A percentile compares a stretch with the other conserved stretches of the same genome.
These are phyloP conservation scores for Philypnodon macrostomus DNA, from an alignment of 2,797 vertebrate genomes.

Conservation along the genomic window DNA sequence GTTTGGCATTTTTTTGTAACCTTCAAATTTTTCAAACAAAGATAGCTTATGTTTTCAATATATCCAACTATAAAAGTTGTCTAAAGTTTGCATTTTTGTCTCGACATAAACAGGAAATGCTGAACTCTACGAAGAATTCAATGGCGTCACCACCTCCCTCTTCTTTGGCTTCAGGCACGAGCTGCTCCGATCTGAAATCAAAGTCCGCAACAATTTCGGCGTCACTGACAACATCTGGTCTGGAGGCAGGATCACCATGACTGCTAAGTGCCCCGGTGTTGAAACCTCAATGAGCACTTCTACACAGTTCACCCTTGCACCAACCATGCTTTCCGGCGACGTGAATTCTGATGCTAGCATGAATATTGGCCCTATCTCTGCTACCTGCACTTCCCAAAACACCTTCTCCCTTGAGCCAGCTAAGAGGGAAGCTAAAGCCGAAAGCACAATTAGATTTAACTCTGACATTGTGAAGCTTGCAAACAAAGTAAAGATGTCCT, in stretches of 20 bases:
- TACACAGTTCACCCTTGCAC: conserved; percentile 63
- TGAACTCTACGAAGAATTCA: conserved; percentile 8
- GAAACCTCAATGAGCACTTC: conserved; percentile 75
- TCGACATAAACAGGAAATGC: conserved; percentile 1
- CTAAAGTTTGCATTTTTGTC: not conserved
- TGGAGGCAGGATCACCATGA: conserved; percentile 73
- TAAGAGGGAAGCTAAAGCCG: conserved; percentile 69
- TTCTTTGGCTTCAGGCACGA: conserved; percentile 2
- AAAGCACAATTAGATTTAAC: conserved; percentile 80
- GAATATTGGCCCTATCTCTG: conserved; percentile 71
- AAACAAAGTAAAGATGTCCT: conserved; percentile 79
- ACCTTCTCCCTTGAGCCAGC: conserved; percentile 69
- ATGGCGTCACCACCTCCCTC: not conserved
- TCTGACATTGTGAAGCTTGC: conserved; percentile 78
- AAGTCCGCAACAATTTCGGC: conserved; percentile 48
- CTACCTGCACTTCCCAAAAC: conserved; percentile 73
- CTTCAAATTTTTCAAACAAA: no score
- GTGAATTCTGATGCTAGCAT: conserved; percentile 77
- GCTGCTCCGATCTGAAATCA: conserved; percentile 3
- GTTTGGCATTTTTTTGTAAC: no score
- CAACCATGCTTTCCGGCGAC: conserved; percentile 71
- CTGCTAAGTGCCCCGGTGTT: conserved; percentile 74
- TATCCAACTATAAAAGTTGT: no score
- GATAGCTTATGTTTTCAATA: no score
- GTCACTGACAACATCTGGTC: conserved; percentile 58